Conservation (phyloP, 2,113 vertebrate species). For the Nycticebus coucang region DNA sequence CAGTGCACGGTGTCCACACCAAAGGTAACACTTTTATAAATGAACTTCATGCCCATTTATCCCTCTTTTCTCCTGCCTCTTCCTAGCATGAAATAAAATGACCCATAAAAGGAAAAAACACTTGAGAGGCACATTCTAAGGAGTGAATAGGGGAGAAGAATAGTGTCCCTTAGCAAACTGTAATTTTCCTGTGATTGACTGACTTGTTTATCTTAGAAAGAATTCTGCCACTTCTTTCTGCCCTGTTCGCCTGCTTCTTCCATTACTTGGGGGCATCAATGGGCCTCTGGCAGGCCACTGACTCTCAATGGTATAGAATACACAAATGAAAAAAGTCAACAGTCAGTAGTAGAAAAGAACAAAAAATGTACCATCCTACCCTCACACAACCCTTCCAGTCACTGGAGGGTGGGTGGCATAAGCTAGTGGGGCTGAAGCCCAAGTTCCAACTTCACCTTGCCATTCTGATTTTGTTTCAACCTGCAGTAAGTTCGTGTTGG, state of each 20-base stretch:
- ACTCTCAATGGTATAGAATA: background rate
- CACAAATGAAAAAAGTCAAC: background rate
- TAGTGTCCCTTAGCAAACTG: background rate
- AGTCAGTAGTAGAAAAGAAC: background rate
- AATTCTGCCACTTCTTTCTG: background rate
- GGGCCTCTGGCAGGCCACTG: background rate
- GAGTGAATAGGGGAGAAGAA: background rate
- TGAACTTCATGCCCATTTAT: background rate
- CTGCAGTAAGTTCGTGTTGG: background rate
- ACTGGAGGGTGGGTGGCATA: background rate
- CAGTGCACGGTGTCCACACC: background rate
- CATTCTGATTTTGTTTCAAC: background rate
- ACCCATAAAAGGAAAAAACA: background rate
- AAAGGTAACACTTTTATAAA: background rate
- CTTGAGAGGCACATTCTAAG: background rate
- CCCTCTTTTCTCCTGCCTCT: background rate
- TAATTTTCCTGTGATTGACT: background rate
- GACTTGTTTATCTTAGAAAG: background rate
- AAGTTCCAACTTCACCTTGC: fast-evolving
- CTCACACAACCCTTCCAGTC: background rate
- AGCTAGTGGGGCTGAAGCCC: background rate
- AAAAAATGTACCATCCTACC: fast-evolving
- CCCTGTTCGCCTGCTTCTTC: background rate
- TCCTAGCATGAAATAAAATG: background rate
- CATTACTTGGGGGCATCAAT: background rate